Conservation (phyloP, 2,797 vertebrate genomes). For the Nothura maculosa region DNA sequence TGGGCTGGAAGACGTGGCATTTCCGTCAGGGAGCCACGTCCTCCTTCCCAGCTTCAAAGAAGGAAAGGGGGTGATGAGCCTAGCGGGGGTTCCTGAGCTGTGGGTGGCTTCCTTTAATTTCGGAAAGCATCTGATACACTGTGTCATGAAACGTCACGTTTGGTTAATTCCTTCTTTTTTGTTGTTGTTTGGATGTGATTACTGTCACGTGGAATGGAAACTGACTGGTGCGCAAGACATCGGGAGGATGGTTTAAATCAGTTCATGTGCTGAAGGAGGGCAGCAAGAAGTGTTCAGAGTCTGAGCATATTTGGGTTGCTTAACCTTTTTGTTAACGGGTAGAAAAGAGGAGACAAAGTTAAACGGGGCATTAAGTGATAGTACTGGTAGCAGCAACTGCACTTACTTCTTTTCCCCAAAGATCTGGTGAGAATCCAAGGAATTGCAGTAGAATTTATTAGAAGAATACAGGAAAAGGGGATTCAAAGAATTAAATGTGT, state of each 20-base stretch:
- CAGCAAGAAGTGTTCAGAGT: not conserved
- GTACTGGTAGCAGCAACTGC: not conserved
- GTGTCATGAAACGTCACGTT: slow-evolving; percentile 57
- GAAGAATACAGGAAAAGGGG: not conserved
- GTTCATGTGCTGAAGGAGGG: not conserved
- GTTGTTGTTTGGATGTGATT: slow-evolving; percentile 62
- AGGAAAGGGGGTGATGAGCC: slow-evolving; percentile 40
- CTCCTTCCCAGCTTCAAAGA: slow-evolving; percentile 44
- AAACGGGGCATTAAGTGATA: not conserved
- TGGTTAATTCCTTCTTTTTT: slow-evolving; percentile 57
- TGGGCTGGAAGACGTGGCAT: not conserved
- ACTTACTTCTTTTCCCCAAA: not conserved
- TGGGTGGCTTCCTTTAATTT: slow-evolving; percentile 68
- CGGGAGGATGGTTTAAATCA: slow-evolving; percentile 43
- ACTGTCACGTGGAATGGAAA: slow-evolving; percentile 67
- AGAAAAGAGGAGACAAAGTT: not conserved
- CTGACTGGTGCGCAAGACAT: slow-evolving; percentile 16
- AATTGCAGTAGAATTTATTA: not conserved
- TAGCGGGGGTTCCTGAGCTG: slow-evolving; percentile 54
- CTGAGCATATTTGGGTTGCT: not conserved
- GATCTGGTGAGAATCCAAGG: not conserved
- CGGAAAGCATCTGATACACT: slow-evolving; percentile 59
- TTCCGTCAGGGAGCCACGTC: not conserved
- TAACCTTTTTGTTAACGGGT: not conserved
- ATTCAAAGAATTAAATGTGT: not conserved